These are phyloP conservation scores for Channallabes apus DNA, from an alignment of 2,797 vertebrate genomes.

Conservation along the genomic window DNA sequence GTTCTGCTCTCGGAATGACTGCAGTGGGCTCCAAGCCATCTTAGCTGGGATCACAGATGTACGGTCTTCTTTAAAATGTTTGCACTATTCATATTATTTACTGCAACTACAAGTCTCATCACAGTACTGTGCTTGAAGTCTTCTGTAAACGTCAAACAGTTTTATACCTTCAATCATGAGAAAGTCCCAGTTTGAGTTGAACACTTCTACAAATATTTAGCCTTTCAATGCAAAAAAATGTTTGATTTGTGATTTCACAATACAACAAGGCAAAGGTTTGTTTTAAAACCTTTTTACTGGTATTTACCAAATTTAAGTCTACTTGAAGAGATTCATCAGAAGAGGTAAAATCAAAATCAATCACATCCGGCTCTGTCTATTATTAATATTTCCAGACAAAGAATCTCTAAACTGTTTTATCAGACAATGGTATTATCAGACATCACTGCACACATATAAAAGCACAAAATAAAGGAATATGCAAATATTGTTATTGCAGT, in stretches of 20 bases:
- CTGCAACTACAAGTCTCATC: too few species aligned
- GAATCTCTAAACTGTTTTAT: neutral
- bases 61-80: too few species aligned
- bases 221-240: constrained; percentile 11
- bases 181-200: too few species aligned
- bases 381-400: neutral
- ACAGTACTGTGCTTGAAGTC: too few species aligned
- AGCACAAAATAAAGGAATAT: constrained; percentile 31
- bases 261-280: constrained; percentile 54
- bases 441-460: constrained; percentile 2
- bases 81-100: too few species aligned
- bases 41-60: too few species aligned
- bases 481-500: constrained; percentile 12
- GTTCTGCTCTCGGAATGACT: too few species aligned
- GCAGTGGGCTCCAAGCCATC: too few species aligned
- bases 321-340: constrained; percentile 1
- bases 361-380: constrained; percentile 21
- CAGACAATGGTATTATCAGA: neutral
- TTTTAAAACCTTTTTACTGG: constrained; percentile 63
- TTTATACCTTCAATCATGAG: too few species aligned
- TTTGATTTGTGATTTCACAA: neutral
- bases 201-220: constrained; percentile 1
- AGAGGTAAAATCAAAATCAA: neutral
- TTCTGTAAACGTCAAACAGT: too few species aligned
- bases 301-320: constrained; percentile 26